These are phyloP conservation scores for Spodoptera picta DNA, from an alignment of 2,888 invertebrate genomes.

Conservation along the genomic window DNA sequence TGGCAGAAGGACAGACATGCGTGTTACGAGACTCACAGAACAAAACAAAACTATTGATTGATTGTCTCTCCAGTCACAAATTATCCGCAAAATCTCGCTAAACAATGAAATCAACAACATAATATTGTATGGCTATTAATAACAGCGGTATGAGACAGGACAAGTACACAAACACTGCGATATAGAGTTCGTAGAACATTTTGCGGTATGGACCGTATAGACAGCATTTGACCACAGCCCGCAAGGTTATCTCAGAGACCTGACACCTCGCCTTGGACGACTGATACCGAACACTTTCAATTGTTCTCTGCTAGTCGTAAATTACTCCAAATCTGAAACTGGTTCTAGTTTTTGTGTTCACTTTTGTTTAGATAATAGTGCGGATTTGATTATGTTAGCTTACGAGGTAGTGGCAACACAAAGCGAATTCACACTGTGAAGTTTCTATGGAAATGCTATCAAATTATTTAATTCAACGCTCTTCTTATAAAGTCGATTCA, in stretches of 20 bases:
- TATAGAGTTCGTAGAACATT: conserved; percentile 37
- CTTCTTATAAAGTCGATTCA: too few relatives aligned
- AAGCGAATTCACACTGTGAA: too few relatives aligned
- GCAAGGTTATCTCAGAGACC: conserved; percentile 71
- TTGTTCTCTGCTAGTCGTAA: conserved; percentile 46
- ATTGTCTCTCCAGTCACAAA: too few relatives aligned
- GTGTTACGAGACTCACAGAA: too few relatives aligned
- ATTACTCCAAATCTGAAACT: conserved; percentile 30
- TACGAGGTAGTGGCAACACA: not conserved
- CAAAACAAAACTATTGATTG: too few relatives aligned
- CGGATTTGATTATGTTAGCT: conserved; percentile 28
- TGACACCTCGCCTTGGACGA: conserved; percentile 68
- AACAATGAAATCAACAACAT: conserved; percentile 25
- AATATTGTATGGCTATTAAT: conserved; percentile 35
- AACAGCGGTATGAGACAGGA: conserved; percentile 24
- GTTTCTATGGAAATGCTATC: too few relatives aligned
- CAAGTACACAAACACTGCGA: conserved; percentile 40
- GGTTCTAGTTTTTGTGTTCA: conserved; percentile 19
- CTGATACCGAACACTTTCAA: conserved; percentile 61
- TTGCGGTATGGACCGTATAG: conserved; percentile 62
- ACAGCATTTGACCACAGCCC: conserved; percentile 55
- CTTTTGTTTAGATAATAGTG: conserved; percentile 2
- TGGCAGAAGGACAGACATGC: too few relatives aligned
- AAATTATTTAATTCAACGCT: too few relatives aligned
- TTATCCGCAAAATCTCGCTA: not conserved